Evolutionary conservation across 2,113 vertebrate genomes (phyloP), one percentile per base, ranked within the genome.

Genomic region (Notothenia rossii): DNA sequence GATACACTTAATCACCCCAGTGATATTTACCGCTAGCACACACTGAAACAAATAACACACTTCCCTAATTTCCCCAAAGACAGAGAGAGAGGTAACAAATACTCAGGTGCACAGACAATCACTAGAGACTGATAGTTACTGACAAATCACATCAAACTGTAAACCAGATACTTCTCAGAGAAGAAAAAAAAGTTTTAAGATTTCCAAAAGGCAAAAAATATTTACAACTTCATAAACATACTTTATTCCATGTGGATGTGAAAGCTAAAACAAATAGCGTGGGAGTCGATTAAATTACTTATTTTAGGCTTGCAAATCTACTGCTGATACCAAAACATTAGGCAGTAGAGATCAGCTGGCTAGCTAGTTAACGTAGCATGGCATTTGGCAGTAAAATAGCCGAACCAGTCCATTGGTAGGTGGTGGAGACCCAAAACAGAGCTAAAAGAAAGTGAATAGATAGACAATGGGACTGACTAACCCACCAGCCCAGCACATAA

Each of bases 1-100:
- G 59, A 88, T 75, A 79, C 62, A 79, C 49, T 88, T 81, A 83
- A 91, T 91, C 86, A 88, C 85, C 75, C 56, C 22, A 12, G 72
- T 70, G 74, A 82, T 61, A 85, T 74, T 77, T 63, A 49, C 0
- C 10, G 50, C 58, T 58, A 64, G 66, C 75, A 80, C 60, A 85
- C 33, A 75, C 68, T 45, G 46, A 83, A 59, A 79, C 2, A 7
- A 79, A 66, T 46, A 85, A 82, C 72, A 72, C 60, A 22, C 67
- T 66, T 43, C 25, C 33, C 25, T 81, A 49, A 86, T 77, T 86
- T 87, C 79, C 72, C 82, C 63, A 68, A 65, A 79, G 83, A 72
- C 36, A 40, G 56, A 80, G 25, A 53, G 33, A 70, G 14, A 45
- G 65, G 46, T 62, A 72, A 43, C 45, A 85, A 72, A 69, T 66